A percentile compares a stretch with the other conserved stretches of the same genome.
These are phyloP conservation scores for Cydia splendana DNA, from an alignment of 1,140 invertebrate species.

Conservation along the genomic window DNA sequence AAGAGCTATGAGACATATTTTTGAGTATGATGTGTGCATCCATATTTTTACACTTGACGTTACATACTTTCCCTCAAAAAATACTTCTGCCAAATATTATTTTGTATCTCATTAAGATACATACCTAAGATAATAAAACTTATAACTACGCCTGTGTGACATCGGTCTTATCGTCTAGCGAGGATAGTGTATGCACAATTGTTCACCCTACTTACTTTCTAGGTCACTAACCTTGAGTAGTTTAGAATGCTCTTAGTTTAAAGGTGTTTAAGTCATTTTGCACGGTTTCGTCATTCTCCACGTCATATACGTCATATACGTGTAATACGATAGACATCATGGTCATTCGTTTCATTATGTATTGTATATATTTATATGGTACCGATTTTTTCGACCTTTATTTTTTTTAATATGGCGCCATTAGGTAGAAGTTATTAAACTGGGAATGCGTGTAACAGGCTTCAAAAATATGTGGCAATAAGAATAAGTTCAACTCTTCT, in stretches of 20 bases:
- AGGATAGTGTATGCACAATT: conserved; percentile 20
- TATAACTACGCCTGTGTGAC: neutral
- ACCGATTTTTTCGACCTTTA: neutral
- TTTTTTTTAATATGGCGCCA: no score
- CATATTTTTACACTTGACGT: no score
- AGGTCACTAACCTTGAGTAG: conserved; percentile 26
- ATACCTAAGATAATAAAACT: no score
- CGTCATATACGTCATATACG: neutral
- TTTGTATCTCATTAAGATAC: no score
- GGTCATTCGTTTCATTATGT: neutral
- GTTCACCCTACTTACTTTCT: conserved; percentile 31
- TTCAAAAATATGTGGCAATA: neutral
- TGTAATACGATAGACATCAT: neutral
- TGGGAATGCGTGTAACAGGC: neutral
- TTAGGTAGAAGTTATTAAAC: neutral
- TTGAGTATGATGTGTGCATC: no score
- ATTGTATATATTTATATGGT: neutral
- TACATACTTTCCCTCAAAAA: no score
- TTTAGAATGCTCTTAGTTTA: conserved; percentile 28
- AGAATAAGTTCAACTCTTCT: no score
- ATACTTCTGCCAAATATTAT: no score
- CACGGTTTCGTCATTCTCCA: conserved; percentile 15
- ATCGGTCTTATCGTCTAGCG: neutral
- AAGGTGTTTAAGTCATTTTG: conserved; percentile 6
- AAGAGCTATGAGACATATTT: no score